Evolutionary conservation across 37 sponge, comb jelly and placozoan species (phyloP), one percentile per base, ranked within the genome.

Genomic region (Eunapius fragilis): DNA sequence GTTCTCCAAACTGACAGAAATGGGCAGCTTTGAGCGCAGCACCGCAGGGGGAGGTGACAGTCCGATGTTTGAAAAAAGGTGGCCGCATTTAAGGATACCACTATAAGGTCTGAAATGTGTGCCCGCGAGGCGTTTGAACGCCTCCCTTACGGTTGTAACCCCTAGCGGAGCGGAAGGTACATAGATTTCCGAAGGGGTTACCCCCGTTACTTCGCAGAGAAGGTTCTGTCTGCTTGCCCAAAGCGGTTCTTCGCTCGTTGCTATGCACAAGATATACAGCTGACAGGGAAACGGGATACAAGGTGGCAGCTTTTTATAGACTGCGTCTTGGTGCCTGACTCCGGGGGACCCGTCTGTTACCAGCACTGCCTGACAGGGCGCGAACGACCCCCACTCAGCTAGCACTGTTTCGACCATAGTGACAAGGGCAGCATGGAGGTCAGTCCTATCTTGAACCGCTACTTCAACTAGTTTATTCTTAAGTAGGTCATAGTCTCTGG

Each of bases 291-390:
- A 96, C 25, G 91, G 84, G 25, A 89, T 81, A 48, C 71, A 72
- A 25, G 75, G 25, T n/a, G 45, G 69, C 27, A 31, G 80, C 24
- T 45, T 84, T 22, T 50, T 30, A 30, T 67, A 38, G 31, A 41
- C 37, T 34, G 24, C 36, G n/a, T 74, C 76, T 25, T 80, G 80
- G 36, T 89, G 93, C 32, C 28, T 77, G 50, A 84, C 86, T 5
- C 85, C 87, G 27, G 93, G 87, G 0, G 82, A 72, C 34, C 93
- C 95, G 67, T 96, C 96, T 0, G 95, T 96, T 31, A 96, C 94
- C 24, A 93, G 24, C 33, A 96, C 87, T 0, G 84, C 70, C 45
- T 96, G 96, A 68, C 91, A 93, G 9, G 96, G 96, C 7, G 82
- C 78, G 80, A 91, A 92, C 13, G 86, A 48, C 6, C 96, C 96